Conservation (phyloP, 2,797 vertebrate genomes). For the Molossus alvarezi region DNA sequence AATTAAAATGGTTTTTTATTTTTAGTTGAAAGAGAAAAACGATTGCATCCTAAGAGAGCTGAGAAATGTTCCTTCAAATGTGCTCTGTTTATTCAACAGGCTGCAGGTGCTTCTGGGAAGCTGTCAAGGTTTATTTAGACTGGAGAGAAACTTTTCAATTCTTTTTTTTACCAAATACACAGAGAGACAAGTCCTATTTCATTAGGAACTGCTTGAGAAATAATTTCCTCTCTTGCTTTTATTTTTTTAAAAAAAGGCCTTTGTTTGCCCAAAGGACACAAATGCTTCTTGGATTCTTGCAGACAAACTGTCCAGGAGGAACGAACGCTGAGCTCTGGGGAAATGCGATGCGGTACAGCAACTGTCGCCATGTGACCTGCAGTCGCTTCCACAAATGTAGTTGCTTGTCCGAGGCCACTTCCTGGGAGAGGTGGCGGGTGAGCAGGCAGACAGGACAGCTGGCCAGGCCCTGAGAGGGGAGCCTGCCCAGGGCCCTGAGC, state of each 20-base stretch:
- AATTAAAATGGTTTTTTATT: slow-evolving; percentile 13
- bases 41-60: background rate
- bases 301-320: background rate
- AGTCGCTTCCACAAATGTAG: background rate
- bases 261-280: background rate
- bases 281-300: background rate
- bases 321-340: background rate
- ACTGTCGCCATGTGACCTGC: background rate
- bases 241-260: background rate
- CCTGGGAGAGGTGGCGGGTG: background rate
- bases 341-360: background rate
- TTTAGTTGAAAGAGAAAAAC: slow-evolving; percentile 47
- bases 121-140: slow-evolving; percentile 48
- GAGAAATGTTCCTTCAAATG: slow-evolving; percentile 15
- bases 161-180: background rate
- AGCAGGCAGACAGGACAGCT: background rate
- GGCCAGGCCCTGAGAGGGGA: background rate
- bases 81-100: slow-evolving; percentile 69
- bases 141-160: background rate
- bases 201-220: slow-evolving; percentile 13
- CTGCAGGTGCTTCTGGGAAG: slow-evolving; percentile 56
- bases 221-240: slow-evolving; percentile 8
- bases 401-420: background rate
- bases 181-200: slow-evolving; percentile 24
- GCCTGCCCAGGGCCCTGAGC: background rate